These are phyloP conservation scores for Asbolus verrucosus DNA, from an alignment of 1,140 invertebrate species.

Conservation along the genomic window DNA sequence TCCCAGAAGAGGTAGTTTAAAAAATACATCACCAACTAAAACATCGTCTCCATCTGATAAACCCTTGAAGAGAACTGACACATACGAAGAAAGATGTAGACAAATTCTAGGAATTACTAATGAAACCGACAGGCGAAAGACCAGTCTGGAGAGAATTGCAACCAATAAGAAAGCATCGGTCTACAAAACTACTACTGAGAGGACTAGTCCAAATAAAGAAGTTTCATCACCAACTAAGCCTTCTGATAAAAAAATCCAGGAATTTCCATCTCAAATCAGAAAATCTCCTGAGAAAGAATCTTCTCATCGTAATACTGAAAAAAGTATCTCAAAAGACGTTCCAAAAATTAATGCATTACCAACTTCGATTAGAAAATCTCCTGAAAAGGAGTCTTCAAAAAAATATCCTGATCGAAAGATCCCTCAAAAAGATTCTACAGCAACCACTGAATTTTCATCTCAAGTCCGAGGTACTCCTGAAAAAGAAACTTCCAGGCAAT, in stretches of 20 bases:
- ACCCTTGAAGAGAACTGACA: conserved; percentile 71
- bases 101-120: conserved; percentile 73
- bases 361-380: conserved; percentile 41
- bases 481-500: background rate
- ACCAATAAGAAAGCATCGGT: conserved; percentile 40
- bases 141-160: conserved; percentile 48
- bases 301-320: conserved; percentile 42
- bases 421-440: conserved; percentile 44
- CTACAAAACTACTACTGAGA: conserved; percentile 27
- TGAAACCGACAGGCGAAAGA: conserved; percentile 57
- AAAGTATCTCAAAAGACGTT: conserved; percentile 41
- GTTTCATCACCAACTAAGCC: background rate
- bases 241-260: conserved; percentile 29
- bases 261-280: conserved; percentile 31
- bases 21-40: conserved; percentile 50
- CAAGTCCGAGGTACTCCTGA: conserved; percentile 39
- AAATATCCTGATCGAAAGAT: no score
- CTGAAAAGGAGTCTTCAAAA: background rate
- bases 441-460: conserved; percentile 25
- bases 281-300: conserved; percentile 46
- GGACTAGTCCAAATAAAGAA: conserved; percentile 27
- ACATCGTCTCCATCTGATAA: conserved; percentile 46
- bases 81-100: conserved; percentile 77
- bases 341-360: conserved; percentile 37
- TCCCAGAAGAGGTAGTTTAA: conserved; percentile 1